Base-by-base conservation (phyloP, 2,888 invertebrate species). In the Nowickia ferox region DNA sequence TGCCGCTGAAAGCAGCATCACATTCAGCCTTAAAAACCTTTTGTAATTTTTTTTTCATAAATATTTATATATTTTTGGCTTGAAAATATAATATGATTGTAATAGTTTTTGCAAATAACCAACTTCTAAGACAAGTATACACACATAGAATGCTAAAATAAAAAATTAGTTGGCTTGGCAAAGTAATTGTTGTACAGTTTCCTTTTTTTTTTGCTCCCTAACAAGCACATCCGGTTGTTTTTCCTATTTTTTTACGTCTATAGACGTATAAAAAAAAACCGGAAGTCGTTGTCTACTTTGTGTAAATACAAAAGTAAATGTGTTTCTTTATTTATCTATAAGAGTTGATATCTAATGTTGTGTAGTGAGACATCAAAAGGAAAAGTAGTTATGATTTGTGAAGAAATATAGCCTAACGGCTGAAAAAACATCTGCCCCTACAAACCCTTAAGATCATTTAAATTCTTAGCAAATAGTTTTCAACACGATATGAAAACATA, bases 241-340 rank as follows among this genome's bases (percentile, higher is more conserved):
- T 75, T 68, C 59, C 42, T 61, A 66, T 61, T 65, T 59, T n/a
- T 22, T 51, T 44, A 68, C 53, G 40, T 11, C 17, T 42, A 61
- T 38, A 79, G 30, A 74, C 9, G 30, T 44, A 81, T n/a, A 51
- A 11, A 69, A 63, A n/a, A 51, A 69, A 15, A 9, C 46, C 77
- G 72, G 80, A 83, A 71, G 78, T 79, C 53, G 71, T 83, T 83
- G 85, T 83, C 85, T 71, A 72, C 76, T 85, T 83, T 65, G 55
- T 80, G 51, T 79, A 71, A 79, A 66, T 81, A 72, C 48, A 19
- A 75, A 42, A 77, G 48, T 13, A 51, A 74, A 44, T 53, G 44
- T 65, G 38, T 51, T 44, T 80, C 42, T 42, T 53, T 72, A 63
- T 66, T 19, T 78, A 68, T 42, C 13, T n/a, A 55, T 42, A 51